Evolutionary conservation across 1,140 invertebrate species (phyloP).

Genomic region (Cydia fagiglandana): DNA sequence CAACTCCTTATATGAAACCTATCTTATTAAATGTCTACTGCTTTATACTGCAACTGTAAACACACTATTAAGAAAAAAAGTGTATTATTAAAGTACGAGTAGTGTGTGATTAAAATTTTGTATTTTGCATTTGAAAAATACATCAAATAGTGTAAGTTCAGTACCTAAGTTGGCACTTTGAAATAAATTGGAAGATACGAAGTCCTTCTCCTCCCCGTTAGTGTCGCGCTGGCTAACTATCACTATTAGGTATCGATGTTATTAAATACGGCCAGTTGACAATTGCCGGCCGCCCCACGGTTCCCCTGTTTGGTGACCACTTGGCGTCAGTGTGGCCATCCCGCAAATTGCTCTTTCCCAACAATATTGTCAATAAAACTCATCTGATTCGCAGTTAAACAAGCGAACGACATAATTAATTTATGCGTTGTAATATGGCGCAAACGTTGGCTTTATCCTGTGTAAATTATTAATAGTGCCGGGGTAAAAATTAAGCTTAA

Average conservation of each 20-base stretch:
- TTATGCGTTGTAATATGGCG: constrained; percentile 79
- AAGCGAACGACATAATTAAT: constrained; percentile 78
- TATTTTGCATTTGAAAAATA: too few species aligned
- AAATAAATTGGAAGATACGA: not conserved
- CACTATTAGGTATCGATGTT: constrained; percentile 40
- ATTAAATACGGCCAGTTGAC: constrained; percentile 47
- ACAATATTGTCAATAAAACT: constrained; percentile 80
- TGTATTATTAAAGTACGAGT: too few species aligned
- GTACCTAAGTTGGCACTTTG: not conserved
- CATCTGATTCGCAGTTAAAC: constrained; percentile 79
- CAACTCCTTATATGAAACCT: not conserved
- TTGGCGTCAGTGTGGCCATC: constrained; percentile 70
- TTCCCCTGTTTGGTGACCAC: constrained; percentile 71
- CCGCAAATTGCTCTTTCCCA: constrained; percentile 78
- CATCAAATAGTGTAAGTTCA: too few species aligned
- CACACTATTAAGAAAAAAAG: too few species aligned
- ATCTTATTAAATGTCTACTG: not conserved
- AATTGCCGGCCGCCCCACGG: constrained; percentile 43
- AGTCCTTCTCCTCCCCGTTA: not conserved
- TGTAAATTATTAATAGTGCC: constrained; percentile 79
- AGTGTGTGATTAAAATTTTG: not conserved
- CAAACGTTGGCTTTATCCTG: constrained; percentile 73
- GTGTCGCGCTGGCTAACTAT: not conserved
- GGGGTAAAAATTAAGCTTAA: constrained; percentile 79
- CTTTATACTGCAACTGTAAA: too few species aligned